Percentiles rank a stretch among this genome's conserved stretches.
Conservation (phyloP, 2,888 invertebrate genomes). For the Drosophila pseudotakahashii region DNA sequence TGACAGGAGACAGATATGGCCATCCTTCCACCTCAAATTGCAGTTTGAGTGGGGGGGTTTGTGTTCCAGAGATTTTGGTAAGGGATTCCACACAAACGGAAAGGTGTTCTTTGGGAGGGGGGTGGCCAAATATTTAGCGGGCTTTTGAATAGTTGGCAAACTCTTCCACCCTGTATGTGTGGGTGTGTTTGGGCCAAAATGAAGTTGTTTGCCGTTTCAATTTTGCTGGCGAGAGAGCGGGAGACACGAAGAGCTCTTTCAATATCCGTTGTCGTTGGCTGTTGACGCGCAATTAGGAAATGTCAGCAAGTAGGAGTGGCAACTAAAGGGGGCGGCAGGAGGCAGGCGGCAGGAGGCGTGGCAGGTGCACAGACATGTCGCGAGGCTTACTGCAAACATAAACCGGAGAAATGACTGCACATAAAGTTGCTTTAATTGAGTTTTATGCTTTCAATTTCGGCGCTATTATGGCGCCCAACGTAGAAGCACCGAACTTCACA, state of each 20-base stretch:
- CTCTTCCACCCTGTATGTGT: neutral
- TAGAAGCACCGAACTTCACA: constrained; percentile 30
- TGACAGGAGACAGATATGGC: constrained; percentile 37
- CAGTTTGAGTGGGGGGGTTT: constrained; percentile 15
- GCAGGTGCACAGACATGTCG: constrained; percentile 64
- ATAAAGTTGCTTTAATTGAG: constrained; percentile 74
- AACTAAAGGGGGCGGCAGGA: neutral
- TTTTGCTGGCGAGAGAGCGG: constrained; percentile 38
- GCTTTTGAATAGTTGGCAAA: constrained; percentile 59
- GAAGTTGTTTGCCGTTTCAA: constrained; percentile 70
- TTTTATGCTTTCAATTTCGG: constrained; percentile 73
- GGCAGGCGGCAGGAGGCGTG: constrained; percentile 4
- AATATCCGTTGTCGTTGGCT: constrained; percentile 63
- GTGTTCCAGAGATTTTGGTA: constrained; percentile 5
- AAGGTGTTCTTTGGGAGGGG: constrained; percentile 9
- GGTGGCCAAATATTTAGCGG: constrained; percentile 59
- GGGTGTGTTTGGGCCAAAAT: constrained; percentile 55
- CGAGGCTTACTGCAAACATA: constrained; percentile 65
- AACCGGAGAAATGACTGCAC: constrained; percentile 70
- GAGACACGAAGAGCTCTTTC: constrained; percentile 50
- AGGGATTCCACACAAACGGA: constrained; percentile 4
- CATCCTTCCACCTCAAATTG: constrained; percentile 38
- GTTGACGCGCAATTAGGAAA: constrained; percentile 70
- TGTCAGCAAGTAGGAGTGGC: constrained; percentile 43
- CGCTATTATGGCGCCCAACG: constrained; percentile 64